These are phyloP conservation scores for Pachydiplax longipennis DNA, from an alignment of 2,888 invertebrate genomes.

Conservation along the genomic window DNA sequence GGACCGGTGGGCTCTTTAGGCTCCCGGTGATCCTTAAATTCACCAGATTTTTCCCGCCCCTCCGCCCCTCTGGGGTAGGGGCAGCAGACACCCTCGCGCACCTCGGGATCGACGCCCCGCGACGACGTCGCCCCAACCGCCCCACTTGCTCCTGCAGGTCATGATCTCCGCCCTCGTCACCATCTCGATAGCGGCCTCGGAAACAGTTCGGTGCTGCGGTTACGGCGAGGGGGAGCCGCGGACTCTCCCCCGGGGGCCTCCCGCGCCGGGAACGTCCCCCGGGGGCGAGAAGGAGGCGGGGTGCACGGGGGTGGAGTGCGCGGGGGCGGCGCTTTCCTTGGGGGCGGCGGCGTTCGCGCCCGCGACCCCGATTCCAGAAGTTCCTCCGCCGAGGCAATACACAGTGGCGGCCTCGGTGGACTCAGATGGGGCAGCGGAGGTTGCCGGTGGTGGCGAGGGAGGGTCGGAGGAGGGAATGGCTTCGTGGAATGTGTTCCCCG, in stretches of 20 bases:
- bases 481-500: constrained; percentile 66
- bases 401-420: constrained; percentile 24
- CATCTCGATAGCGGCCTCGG: constrained; percentile 32
- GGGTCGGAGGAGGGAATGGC: background rate
- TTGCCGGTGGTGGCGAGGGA: background rate
- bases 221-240: constrained; percentile 19
- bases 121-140: constrained; percentile 27
- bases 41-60: background rate
- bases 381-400: constrained; percentile 11
- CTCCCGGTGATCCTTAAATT: background rate
- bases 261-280: constrained; percentile 15
- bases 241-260: constrained; percentile 9
- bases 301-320: constrained; percentile 1
- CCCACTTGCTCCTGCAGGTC: background rate
- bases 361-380: background rate
- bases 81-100: background rate
- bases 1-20: background rate
- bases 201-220: constrained; percentile 18
- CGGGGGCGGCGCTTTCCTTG: background rate
- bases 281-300: background rate
- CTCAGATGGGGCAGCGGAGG: background rate
- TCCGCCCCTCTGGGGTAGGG: background rate
- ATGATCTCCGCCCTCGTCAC: constrained; percentile 41
- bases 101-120: constrained; percentile 3
- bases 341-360: constrained; percentile 11